phyloP scores from a whole-genome alignment of 2,113 vertebrate genomes.

The Tachycineta bicolor region DNA sequence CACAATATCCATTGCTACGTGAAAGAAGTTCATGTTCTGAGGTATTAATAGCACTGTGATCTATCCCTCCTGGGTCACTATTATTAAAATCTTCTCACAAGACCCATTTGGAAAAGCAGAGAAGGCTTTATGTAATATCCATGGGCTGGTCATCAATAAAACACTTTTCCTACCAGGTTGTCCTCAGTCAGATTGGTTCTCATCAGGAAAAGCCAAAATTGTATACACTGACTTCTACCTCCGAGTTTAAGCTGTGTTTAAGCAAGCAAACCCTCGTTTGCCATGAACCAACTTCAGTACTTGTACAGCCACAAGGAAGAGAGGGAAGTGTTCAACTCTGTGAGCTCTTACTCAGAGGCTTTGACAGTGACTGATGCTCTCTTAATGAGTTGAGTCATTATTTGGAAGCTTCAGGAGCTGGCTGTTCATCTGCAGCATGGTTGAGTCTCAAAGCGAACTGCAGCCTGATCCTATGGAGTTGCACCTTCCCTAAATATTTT shows the following conservation, averaged over 20 bases:
- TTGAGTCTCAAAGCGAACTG: not conserved
- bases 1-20: not conserved
- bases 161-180: not conserved
- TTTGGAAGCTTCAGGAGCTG: not conserved
- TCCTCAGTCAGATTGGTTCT: not conserved
- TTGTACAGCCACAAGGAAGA: not conserved
- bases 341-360: not conserved
- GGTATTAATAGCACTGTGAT: constrained; percentile 1
- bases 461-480: not conserved
- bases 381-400: constrained; percentile 27
- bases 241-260: not conserved
- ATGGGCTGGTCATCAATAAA: not conserved
- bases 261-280: not conserved
- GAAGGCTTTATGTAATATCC: not conserved
- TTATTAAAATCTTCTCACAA: constrained; percentile 23
- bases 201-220: not conserved
- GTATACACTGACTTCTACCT: not conserved
- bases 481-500: not conserved
- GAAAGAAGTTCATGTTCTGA: not conserved
- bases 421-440: not conserved
- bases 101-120: not conserved
- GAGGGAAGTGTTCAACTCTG: not conserved
- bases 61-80: not conserved
- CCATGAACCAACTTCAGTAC: not conserved
- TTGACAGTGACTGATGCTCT: constrained; percentile 10